Evolutionary conservation across 2,797 vertebrate genomes (phyloP).

Genomic region (Echiichthys vipera): DNA sequence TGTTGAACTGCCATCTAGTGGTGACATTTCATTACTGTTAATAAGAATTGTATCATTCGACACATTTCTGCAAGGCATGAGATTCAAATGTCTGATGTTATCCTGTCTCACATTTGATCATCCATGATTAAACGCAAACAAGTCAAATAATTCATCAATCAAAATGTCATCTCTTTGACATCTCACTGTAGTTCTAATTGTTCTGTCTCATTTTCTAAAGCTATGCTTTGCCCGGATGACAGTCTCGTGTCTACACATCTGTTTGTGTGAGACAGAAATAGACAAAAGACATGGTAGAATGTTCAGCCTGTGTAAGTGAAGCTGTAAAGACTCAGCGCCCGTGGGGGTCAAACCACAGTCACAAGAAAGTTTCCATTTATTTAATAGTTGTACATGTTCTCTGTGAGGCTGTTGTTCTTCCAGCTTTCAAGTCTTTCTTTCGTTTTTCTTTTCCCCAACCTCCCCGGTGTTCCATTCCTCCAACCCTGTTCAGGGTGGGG

Average conservation of each 20-base stretch:
- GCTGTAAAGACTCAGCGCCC: constrained; percentile 20
- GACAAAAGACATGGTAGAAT: neutral
- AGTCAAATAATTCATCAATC: neutral
- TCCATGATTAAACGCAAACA: neutral
- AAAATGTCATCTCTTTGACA: too few species aligned
- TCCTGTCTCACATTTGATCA: neutral
- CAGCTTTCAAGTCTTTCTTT: constrained; percentile 11
- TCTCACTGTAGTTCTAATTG: neutral
- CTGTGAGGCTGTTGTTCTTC: constrained; percentile 20
- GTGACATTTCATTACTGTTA: neutral
- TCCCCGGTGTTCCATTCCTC: constrained; percentile 10
- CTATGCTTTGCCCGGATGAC: neutral
- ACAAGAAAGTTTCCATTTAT: constrained; percentile 50
- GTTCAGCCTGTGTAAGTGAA: constrained; percentile 31
- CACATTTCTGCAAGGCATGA: too few species aligned
- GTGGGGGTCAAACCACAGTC: constrained; percentile 45
- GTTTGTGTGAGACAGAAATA: neutral
- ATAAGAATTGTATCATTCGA: neutral
- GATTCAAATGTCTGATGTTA: neutral
- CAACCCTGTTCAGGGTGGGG: constrained; percentile 24
- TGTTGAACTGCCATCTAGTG: constrained; percentile 65
- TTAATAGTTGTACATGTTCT: constrained; percentile 39
- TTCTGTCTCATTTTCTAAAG: neutral
- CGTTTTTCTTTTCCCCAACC: neutral
- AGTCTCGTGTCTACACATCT: constrained; percentile 7